Evolutionary conservation across 2,113 vertebrate species (phyloP), one percentile per base, ranked within the genome.

Genomic region (Puffinus mauretanicus): DNA sequence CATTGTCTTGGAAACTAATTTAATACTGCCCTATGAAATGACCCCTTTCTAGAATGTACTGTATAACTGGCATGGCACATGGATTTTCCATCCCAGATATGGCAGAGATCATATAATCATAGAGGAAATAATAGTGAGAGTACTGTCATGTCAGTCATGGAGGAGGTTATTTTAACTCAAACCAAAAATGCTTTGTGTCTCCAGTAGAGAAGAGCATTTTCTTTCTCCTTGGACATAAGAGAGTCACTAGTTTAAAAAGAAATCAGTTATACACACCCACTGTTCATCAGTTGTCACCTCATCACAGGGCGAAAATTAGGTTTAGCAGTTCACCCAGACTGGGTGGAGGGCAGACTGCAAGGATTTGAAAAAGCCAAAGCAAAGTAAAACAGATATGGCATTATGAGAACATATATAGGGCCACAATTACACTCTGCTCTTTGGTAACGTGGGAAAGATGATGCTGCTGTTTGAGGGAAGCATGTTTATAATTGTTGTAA

Each of bases 1-100:
- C 88, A 93, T 93, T 22, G 1, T 95, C 83, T 84, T 49, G 89
- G 81, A 96, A 96, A 96, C 93, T 95, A 95, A 97, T 94, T 94
- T 95, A 93, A 94, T 85, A 34, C 42, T 94, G 91, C 81, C 86
- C 95, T 79, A 46, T 82, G 83, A 93, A 95, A 91, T 76, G 88
- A 96, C 91, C 95, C 72, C 77, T 76, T 32, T 38, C 88, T 96
- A 91, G 91, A 87, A 94, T 72, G 65, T 13, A 79, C 86, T 92
- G 94, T 92, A 79, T 94, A 95, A 96, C 86, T 94, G 84, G 80
- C 86, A 94, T 47, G 20, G 19, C 80, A 95, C 49, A 64, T 69
- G 86, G 94, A 94, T 94, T 95, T 96, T 96, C 88, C 83, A 91
- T 94, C 84, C 81, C 73, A 97, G 91, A 87, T 82, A 85, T 34